These are phyloP conservation scores for Poeciliopsis retropinna DNA, from an alignment of 2,113 vertebrate species.

Conservation along the genomic window DNA sequence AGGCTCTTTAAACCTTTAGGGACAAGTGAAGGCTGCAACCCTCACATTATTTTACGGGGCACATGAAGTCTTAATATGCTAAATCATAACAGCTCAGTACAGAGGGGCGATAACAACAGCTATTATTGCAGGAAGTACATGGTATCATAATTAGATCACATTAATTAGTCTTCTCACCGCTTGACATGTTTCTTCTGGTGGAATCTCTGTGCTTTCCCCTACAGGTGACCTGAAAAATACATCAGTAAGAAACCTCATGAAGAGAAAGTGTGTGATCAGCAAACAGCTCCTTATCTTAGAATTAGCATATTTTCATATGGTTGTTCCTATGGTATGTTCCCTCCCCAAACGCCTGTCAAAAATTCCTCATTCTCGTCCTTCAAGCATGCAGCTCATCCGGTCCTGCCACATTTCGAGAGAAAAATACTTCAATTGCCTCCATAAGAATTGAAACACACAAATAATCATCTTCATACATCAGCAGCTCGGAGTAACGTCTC, in stretches of 20 bases:
- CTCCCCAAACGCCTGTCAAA: conserved; percentile 32
- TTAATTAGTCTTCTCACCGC: conserved; percentile 54
- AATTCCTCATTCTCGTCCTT: conserved; percentile 67
- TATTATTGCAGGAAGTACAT: conserved; percentile 28
- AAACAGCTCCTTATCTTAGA: background rate
- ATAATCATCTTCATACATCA: conserved; percentile 2
- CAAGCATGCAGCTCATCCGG: conserved; percentile 70
- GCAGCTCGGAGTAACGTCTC: background rate
- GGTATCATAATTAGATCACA: conserved; percentile 30
- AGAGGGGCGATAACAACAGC: conserved; percentile 5
- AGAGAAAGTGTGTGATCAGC: background rate
- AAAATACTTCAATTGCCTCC: conserved; percentile 25
- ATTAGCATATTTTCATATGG: conserved; percentile 3
- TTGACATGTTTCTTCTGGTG: conserved; percentile 59
- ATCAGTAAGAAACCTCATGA: background rate
- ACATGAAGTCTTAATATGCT: conserved; percentile 1
- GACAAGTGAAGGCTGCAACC: background rate
- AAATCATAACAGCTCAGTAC: background rate
- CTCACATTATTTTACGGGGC: background rate
- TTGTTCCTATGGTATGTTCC: conserved; percentile 11
- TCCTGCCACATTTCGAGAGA: conserved; percentile 59
- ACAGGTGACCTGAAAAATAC: conserved; percentile 26
- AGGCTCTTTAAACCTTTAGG: background rate
- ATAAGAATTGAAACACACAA: conserved; percentile 15
- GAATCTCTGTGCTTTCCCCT: conserved; percentile 15